Conservation (phyloP, 2,888 invertebrate species). For the Drosophila nigricruria region DNA sequence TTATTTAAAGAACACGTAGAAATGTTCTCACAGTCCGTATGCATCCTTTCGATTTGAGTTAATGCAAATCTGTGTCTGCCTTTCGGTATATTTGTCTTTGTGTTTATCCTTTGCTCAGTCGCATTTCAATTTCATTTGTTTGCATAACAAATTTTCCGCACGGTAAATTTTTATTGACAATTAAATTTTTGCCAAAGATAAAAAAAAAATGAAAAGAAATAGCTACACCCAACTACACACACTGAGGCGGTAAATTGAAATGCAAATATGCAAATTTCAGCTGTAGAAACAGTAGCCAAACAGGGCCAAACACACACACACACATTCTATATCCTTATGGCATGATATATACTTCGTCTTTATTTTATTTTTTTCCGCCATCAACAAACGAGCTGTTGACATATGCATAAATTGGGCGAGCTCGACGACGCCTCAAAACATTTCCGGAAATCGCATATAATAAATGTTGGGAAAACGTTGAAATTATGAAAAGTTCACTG, state of each 20-base stretch:
- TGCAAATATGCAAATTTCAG: constrained; percentile 72
- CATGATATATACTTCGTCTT: constrained; percentile 33
- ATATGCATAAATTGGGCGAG: constrained; percentile 74
- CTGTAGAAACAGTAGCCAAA: constrained; percentile 54
- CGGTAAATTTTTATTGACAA: constrained; percentile 84
- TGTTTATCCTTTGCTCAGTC: constrained; percentile 34
- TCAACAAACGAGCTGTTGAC: constrained; percentile 69
- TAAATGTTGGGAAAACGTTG: constrained; percentile 70
- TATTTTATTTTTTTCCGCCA: constrained; percentile 12
- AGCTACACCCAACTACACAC: constrained; percentile 29
- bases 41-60: constrained; percentile 35
- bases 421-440: constrained; percentile 63
- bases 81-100: constrained; percentile 11
- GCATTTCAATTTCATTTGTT: constrained; percentile 81
- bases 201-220: constrained; percentile 22
- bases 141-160: constrained; percentile 84
- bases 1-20: constrained; percentile 45
- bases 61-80: constrained; percentile 43
- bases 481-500: constrained; percentile 59
- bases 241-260: constrained; percentile 64
- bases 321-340: constrained; percentile 1
- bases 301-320: constrained; percentile 38
- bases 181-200: constrained; percentile 69
- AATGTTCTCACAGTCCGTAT: constrained; percentile 51
- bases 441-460: constrained; percentile 68